Evolutionary conservation across 2,888 invertebrate genomes (phyloP).

Genomic region (Desoria tigrina): DNA sequence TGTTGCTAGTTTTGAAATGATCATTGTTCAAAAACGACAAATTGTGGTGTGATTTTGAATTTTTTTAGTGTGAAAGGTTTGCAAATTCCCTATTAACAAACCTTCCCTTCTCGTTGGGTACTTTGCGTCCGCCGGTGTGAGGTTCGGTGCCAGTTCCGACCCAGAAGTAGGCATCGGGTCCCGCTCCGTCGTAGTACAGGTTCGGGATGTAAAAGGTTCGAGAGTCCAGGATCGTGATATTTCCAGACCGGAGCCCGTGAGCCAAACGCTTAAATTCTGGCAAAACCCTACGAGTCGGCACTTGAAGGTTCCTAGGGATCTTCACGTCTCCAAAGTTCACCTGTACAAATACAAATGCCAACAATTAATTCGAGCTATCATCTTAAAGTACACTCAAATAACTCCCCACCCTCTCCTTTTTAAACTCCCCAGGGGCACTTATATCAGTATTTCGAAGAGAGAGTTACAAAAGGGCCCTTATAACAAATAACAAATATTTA

Average conservation of each 20-base stretch:
- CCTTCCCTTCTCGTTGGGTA: conserved; percentile 85
- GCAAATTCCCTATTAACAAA: conserved; percentile 50
- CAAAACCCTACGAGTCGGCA: conserved; percentile 76
- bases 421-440: not conserved
- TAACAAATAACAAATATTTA: no score
- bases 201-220: conserved; percentile 90
- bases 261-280: conserved; percentile 84
- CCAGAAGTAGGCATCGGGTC: conserved; percentile 92
- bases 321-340: conserved; percentile 86
- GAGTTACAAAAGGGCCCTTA: no score
- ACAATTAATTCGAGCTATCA: no score
- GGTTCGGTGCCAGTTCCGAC: conserved; percentile 81
- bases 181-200: conserved; percentile 86
- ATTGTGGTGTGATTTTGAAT: no score
- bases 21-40: no score
- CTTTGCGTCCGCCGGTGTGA: conserved; percentile 77
- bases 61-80: not conserved
- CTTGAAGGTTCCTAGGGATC: conserved; percentile 73
- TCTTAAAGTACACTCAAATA: not conserved
- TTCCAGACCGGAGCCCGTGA: conserved; percentile 85
- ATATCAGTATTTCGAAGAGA: not conserved
- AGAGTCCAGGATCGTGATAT: conserved; percentile 85
- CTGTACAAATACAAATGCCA: no score
- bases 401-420: conserved; percentile 10
- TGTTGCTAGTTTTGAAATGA: no score